Base-by-base conservation (phyloP, 2,888 invertebrate species). In the Malacosoma neustria region DNA sequence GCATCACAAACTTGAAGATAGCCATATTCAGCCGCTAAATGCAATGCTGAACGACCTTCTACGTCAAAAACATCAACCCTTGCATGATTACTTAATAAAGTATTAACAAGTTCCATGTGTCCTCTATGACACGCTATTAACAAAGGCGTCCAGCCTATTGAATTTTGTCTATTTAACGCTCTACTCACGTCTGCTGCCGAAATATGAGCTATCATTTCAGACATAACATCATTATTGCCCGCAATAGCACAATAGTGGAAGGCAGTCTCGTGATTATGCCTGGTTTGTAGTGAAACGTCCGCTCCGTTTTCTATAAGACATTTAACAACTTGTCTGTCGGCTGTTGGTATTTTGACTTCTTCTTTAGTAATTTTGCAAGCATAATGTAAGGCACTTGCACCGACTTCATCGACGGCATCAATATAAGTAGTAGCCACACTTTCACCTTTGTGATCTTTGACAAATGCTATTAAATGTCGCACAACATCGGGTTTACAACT, bases 41-140 rank as follows among this genome's bases (percentile, higher is more conserved):
- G 98, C 35, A 99, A 87, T 0, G 98, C 98, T 2, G 98, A 98
- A 58, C 98, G 87, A 22, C 96, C 96, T 76, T 99, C 98, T 48
- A 92, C 92, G 70, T 99, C 99, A 72, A 99, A 99, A 0, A 99
- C 99, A 71, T 99, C 99, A 11, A 99, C 99, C 65, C 99, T 90
- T 5, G 99, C 99, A 72, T 99, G 97, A 75, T 98, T 97, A 30
- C 93, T 89, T 41, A 98, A 87, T 39, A 99, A 87, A 43, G 94
- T 95, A 61, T 89, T 94, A 31, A 98, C 97, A 51, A 99, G 91
- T 63, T 96, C 95, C 87, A 95, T 93, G 72, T 99, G 99, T 3
- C 98, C 99, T 66, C 95, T 90, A 65, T 98, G 93, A 60, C 98
- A 95, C 12, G 99, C 99, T 54, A 99, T 97, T 36, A 99, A 87